These are phyloP conservation scores for Ophion ellenae DNA, from an alignment of 2,888 invertebrate species.

Conservation along the genomic window DNA sequence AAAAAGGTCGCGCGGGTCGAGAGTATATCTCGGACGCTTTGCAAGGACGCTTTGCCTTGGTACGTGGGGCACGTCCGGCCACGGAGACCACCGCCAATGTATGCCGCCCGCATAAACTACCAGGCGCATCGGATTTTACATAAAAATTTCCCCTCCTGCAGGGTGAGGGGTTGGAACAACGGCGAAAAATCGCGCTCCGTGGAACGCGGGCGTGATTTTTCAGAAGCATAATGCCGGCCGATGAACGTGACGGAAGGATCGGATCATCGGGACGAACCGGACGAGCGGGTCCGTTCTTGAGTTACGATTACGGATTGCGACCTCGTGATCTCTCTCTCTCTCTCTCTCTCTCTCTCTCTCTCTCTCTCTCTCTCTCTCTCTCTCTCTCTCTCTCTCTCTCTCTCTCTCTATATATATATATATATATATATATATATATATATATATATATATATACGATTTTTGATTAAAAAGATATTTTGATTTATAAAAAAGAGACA, in stretches of 20 bases:
- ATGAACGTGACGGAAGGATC: slow-evolving; percentile 53
- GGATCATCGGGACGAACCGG: slow-evolving; percentile 58
- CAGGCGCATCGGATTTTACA: slow-evolving; percentile 84
- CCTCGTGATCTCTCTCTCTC: slow-evolving; percentile 32
- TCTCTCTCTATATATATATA: not conserved
- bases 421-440: not conserved
- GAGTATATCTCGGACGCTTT: slow-evolving; percentile 71
- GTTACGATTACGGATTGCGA: slow-evolving; percentile 79
- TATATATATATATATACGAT: too few species aligned
- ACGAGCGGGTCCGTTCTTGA: slow-evolving; percentile 71
- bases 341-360: not conserved
- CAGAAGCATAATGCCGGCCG: slow-evolving; percentile 50
- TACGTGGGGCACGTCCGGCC: slow-evolving; percentile 82
- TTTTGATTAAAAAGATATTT: too few species aligned
- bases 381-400: not conserved
- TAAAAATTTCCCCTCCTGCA: slow-evolving; percentile 79
- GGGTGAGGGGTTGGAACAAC: slow-evolving; percentile 42
- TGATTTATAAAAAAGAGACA: too few species aligned
- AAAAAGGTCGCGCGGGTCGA: slow-evolving; percentile 62
- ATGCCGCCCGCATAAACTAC: slow-evolving; percentile 84
- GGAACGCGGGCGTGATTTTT: slow-evolving; percentile 57
- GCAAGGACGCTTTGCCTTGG: slow-evolving; percentile 74
- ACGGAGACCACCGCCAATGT: slow-evolving; percentile 80
- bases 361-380: not conserved
- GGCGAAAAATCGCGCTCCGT: slow-evolving; percentile 38